Percentiles rank a stretch among this genome's conserved stretches.
Conservation (phyloP, 1,140 invertebrate species). For the Atta colombica region DNA sequence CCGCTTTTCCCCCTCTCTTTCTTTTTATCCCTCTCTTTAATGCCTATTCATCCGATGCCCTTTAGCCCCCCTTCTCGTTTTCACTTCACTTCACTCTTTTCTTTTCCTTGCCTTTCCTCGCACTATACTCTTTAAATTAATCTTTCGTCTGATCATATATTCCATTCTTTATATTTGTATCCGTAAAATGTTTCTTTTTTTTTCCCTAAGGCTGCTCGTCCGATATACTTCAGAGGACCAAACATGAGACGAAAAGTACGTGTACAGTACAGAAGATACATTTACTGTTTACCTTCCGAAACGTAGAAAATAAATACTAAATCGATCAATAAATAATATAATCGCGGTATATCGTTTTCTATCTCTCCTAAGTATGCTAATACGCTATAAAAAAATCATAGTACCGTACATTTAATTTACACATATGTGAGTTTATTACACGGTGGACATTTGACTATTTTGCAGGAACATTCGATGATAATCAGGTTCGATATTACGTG, state of each 20-base stretch:
- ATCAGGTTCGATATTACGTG: conserved; percentile 2
- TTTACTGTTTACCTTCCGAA: conserved; percentile 58
- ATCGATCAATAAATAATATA: conserved; percentile 78
- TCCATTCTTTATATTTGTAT: conserved; percentile 65
- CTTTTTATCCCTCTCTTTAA: conserved; percentile 26
- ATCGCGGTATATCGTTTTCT: conserved; percentile 63
- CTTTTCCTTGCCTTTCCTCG: conserved; percentile 43
- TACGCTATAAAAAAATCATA: conserved; percentile 67
- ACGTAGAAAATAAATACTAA: conserved; percentile 79
- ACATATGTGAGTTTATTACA: conserved; percentile 59
- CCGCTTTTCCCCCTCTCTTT: conserved; percentile 40
- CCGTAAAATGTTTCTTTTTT: conserved; percentile 64
- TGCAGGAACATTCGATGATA: conserved; percentile 52
- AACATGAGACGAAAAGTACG: conserved; percentile 75
- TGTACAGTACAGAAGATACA: conserved; percentile 62
- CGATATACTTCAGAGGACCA: conserved; percentile 79
- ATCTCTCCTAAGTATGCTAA: conserved; percentile 67
- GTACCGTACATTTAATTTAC: conserved; percentile 69
- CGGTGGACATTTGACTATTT: conserved; percentile 71
- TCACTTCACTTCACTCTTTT: conserved; percentile 47
- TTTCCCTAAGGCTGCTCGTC: conserved; percentile 77
- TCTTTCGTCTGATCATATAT: conserved; percentile 65
- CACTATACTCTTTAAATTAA: conserved; percentile 66
- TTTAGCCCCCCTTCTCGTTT: conserved; percentile 58
- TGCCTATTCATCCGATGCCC: conserved; percentile 40